Conservation (phyloP, 1,140 invertebrate genomes). For the Metaphire vulgaris region DNA sequence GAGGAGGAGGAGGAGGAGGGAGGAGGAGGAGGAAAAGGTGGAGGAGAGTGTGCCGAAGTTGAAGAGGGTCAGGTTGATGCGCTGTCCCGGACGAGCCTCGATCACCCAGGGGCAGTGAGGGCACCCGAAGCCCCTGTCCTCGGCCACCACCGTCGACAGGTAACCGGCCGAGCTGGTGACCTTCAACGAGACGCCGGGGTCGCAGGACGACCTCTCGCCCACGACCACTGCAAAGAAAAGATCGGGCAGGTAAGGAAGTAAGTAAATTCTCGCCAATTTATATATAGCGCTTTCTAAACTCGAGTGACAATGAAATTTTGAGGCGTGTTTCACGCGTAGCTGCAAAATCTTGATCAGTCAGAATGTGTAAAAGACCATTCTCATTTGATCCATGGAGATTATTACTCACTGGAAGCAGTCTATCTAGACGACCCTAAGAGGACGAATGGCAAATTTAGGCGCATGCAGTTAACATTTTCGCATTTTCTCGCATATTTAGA, state of each 20-base stretch:
- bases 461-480: no score
- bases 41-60: constrained; percentile 12
- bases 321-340: no score
- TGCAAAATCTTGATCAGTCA: background rate
- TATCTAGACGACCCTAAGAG: no score
- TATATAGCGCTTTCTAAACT: no score
- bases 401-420: background rate
- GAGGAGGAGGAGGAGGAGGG: background rate
- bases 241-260: background rate
- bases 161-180: background rate
- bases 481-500: no score
- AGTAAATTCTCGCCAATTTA: background rate
- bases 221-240: background rate
- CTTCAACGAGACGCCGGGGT: background rate
- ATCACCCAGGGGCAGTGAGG: constrained; percentile 24
- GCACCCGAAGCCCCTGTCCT: background rate
- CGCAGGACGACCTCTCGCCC: background rate
- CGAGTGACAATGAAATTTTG: no score
- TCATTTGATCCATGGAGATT: background rate
- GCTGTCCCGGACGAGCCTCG: constrained; percentile 22
- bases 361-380: background rate
- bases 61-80: constrained; percentile 25
- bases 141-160: constrained; percentile 10
- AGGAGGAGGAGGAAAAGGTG: background rate
- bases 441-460: no score